Conservation (phyloP, 2,797 vertebrate species). For the Notoglanidium macrostoma region DNA sequence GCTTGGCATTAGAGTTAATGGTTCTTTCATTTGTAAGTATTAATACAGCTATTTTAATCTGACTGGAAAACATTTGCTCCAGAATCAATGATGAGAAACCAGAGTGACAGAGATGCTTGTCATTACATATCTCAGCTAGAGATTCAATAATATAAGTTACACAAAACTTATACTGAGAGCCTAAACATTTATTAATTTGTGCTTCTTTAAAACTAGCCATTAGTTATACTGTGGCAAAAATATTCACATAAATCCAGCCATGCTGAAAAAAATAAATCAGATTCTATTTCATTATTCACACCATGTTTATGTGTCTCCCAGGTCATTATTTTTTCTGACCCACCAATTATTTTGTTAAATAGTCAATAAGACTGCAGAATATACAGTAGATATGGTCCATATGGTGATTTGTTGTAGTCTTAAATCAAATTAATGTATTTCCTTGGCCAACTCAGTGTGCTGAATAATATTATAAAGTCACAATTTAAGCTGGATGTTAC, state of each 20-base stretch:
- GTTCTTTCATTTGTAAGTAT: neutral
- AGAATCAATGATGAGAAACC: neutral
- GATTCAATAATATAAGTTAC: neutral
- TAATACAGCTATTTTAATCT: neutral
- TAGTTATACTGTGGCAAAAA: neutral
- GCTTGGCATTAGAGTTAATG: neutral
- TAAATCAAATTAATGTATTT: neutral
- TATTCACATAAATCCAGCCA: neutral
- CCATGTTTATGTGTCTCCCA: neutral
- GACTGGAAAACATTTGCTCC: neutral
- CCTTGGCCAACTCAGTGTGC: neutral
- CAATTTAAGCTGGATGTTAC: neutral
- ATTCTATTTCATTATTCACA: neutral
- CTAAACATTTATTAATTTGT: neutral
- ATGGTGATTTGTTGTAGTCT: neutral
- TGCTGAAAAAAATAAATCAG: neutral
- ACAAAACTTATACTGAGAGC: neutral
- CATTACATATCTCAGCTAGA: neutral
- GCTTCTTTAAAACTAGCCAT: neutral
- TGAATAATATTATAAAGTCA: neutral
- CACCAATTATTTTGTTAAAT: conserved; percentile 12
- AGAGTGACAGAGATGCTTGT: neutral
- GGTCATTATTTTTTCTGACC: conserved; percentile 1
- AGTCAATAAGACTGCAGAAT: neutral
- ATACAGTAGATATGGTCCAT: neutral